These are phyloP conservation scores for Electrophaes corylata DNA, from an alignment of 2,888 invertebrate species.

Conservation along the genomic window DNA sequence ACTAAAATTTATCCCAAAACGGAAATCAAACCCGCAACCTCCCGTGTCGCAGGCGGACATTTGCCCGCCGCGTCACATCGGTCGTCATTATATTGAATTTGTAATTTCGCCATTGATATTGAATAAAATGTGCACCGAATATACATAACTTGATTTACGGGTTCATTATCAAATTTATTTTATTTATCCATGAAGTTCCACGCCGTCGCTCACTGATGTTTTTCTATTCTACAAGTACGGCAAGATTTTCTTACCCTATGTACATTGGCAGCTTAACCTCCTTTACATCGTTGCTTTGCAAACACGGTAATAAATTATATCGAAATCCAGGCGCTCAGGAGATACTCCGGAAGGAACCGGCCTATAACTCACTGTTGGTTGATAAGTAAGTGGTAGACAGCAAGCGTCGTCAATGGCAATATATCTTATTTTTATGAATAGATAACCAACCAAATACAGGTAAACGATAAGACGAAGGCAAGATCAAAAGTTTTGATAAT, in stretches of 20 bases:
- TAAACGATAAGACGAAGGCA: too few relatives aligned
- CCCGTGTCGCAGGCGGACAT: too few relatives aligned
- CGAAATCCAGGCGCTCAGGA: slow-evolving; percentile 6
- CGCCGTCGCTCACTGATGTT: slow-evolving; percentile 28
- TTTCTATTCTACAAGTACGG: slow-evolving; percentile 11
- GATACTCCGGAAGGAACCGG: slow-evolving; percentile 6
- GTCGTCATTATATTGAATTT: too few relatives aligned
- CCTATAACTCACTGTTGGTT: slow-evolving; percentile 7
- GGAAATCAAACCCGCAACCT: too few relatives aligned
- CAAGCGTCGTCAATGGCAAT: background rate
- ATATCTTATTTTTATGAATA: background rate
- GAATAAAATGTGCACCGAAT: too few relatives aligned
- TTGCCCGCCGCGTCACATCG: too few relatives aligned
- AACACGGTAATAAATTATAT: slow-evolving; percentile 12
- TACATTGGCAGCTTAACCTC: background rate
- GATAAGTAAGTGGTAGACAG: slow-evolving; percentile 4
- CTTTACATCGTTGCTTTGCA: background rate
- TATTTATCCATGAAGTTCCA: background rate
- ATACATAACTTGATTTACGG: too few relatives aligned
- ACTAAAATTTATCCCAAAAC: too few relatives aligned
- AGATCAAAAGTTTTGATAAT: too few relatives aligned
- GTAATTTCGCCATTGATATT: too few relatives aligned
- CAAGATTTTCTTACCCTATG: slow-evolving; percentile 1
- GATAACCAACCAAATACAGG: background rate
- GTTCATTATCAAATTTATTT: too few relatives aligned